These are phyloP conservation scores for Pseudomyrmex cubaensis DNA, from an alignment of 1,140 invertebrate genomes.

Conservation along the genomic window DNA sequence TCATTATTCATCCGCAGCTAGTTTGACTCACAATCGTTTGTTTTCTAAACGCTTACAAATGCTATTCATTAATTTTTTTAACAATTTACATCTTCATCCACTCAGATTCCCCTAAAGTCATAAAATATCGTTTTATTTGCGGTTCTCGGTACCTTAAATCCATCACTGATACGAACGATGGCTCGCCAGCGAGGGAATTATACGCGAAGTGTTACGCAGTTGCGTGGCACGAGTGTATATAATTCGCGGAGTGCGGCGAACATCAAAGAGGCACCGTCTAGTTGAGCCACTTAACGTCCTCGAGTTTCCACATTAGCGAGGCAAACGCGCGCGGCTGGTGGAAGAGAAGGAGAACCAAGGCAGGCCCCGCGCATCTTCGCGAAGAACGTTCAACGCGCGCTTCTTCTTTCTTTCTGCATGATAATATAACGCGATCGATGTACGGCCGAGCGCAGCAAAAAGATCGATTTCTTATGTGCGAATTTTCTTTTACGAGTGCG, in stretches of 20 bases:
- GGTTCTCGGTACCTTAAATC: constrained; percentile 14
- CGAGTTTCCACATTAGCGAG: constrained; percentile 83
- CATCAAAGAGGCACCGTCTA: constrained; percentile 81
- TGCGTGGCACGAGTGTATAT: constrained; percentile 72
- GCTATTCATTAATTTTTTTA: neutral
- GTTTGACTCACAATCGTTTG: neutral
- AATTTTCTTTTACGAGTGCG: constrained; percentile 50
- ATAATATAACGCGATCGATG: constrained; percentile 55
- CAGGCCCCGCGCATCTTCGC: constrained; percentile 32
- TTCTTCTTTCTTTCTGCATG: neutral
- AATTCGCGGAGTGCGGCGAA: constrained; percentile 72
- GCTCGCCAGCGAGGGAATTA: constrained; percentile 62
- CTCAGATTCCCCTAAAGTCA: neutral
- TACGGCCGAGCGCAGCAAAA: constrained; percentile 16
- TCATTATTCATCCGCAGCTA: neutral
- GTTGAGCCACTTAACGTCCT: constrained; percentile 82
- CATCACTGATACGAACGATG: constrained; percentile 41
- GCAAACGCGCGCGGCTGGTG: constrained; percentile 73
- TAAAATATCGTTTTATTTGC: neutral
- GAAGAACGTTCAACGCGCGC: constrained; percentile 16
- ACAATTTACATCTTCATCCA: neutral
- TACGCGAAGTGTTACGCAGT: constrained; percentile 69
- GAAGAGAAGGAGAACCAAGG: neutral
- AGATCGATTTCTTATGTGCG: constrained; percentile 47
- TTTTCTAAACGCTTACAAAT: neutral